Percentiles rank a stretch among this genome's conserved stretches.
Evolutionary conservation across 2,797 vertebrate species (phyloP).

Genomic region (Euphonia xanthogaster): DNA sequence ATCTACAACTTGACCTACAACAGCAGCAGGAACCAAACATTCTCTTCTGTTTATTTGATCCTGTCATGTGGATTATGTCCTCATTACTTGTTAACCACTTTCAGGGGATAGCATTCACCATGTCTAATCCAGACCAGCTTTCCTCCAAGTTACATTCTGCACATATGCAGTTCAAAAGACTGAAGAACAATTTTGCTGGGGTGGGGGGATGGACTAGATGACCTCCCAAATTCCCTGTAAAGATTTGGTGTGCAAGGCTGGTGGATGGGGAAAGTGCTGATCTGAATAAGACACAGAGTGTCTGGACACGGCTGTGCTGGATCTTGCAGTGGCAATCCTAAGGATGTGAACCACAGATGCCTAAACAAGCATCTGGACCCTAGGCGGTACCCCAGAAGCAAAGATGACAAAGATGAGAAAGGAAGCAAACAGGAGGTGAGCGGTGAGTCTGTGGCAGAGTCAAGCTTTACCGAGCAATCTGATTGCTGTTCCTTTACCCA

Average conservation of each 20-base stretch:
- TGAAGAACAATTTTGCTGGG: neutral
- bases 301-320: accelerated
- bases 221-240: neutral
- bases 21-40: neutral
- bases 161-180: accelerated
- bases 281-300: accelerated
- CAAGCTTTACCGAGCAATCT: neutral
- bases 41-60: neutral
- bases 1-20: neutral
- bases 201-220: neutral
- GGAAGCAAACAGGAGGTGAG: neutral
- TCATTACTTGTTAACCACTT: neutral
- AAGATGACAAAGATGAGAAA: neutral
- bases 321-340: neutral
- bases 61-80: neutral
- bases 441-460: neutral
- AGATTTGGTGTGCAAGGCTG: neutral
- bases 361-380: neutral
- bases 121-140: neutral
- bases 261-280: neutral
- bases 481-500: neutral
- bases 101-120: neutral
- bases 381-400: neutral
- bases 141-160: neutral
- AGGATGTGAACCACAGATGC: neutral